Evolutionary conservation across 2,797 vertebrate genomes (phyloP), one percentile per base, ranked within the genome.

Genomic region (Girardinus metallicus): DNA sequence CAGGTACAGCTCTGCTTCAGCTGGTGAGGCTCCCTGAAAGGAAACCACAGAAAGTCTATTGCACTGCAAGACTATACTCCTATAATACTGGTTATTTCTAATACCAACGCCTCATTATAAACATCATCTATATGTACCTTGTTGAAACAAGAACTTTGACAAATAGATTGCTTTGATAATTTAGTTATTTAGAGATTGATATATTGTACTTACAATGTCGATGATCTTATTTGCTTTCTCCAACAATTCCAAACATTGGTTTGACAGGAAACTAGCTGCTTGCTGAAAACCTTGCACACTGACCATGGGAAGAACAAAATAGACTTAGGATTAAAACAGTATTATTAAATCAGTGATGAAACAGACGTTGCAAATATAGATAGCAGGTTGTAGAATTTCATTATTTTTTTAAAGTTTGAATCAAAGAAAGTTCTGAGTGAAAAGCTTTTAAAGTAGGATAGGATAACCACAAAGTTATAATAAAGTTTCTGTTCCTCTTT

Each of bases 1-100:
- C 88, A 96, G 39, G 29, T 13, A 18, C 60, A 80, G 93, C 0
- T 95, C 94, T 8, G 78, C 89, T 1, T 96, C 96, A 39, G 11
- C 0, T 0, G 74, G 7, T 1, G 90, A 23, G 16, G 92, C 94
- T 3, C 94, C 91, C 96, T 96, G 41, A 11, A 82, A 81, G 80
- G 78, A 82, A 70, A 76, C 9, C 73, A 66, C n/a, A 86, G 46
- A 79, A 9, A 13, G 29, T 1, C 76, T 26, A 66, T 44, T 34
- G 71, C 21, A 16, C 31, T 75, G 55, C 23, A 8, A 72, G 53
- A 47, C 43, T 6, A 23, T 18, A 31, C 39, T 39, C 10, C 18
- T n/a, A 78, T 36, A 57, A n/a, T 31, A 11, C 16, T 21, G 41
- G 23, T 9, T 41, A 23, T 41, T 47, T 73, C 12, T 39, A 4